Conservation (phyloP, 2,113 vertebrate species). For the Hyla sarda region DNA sequence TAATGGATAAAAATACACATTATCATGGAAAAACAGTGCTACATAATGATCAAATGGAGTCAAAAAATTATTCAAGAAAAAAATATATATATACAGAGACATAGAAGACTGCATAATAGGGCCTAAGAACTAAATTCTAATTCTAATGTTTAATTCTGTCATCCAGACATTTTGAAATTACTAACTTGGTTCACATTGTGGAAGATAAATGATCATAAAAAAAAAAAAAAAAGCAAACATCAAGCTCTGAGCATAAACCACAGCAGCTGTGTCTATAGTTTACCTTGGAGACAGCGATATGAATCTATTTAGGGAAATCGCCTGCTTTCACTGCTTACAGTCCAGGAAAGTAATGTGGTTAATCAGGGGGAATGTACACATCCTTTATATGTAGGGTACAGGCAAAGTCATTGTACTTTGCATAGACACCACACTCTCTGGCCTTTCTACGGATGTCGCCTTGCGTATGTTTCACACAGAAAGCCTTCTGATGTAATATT, state of each 20-base stretch:
- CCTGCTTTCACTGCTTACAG: neutral
- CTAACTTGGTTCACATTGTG: neutral
- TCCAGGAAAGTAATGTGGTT: neutral
- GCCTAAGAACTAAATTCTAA: too few species aligned
- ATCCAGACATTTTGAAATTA: too few species aligned
- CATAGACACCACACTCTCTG: neutral
- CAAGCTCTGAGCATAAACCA: slow-evolving; percentile 3
- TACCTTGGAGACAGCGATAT: neutral
- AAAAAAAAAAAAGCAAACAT: slow-evolving; percentile 62
- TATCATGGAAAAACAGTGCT: too few species aligned
- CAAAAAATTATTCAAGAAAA: too few species aligned
- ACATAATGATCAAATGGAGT: too few species aligned
- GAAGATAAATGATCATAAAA: neutral
- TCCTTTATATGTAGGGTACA: neutral
- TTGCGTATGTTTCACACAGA: neutral
- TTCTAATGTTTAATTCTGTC: neutral
- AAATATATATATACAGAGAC: too few species aligned
- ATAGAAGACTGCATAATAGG: too few species aligned
- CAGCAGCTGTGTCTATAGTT: slow-evolving; percentile 37
- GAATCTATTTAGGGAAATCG: slow-evolving; percentile 10
- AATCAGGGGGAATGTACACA: neutral
- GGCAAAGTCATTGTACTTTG: neutral
- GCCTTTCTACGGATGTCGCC: neutral
- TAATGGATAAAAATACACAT: too few species aligned
- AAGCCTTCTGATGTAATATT: neutral